phyloP scores from a whole-genome alignment of 2,113 vertebrate genomes.

The Neotoma lepida region DNA sequence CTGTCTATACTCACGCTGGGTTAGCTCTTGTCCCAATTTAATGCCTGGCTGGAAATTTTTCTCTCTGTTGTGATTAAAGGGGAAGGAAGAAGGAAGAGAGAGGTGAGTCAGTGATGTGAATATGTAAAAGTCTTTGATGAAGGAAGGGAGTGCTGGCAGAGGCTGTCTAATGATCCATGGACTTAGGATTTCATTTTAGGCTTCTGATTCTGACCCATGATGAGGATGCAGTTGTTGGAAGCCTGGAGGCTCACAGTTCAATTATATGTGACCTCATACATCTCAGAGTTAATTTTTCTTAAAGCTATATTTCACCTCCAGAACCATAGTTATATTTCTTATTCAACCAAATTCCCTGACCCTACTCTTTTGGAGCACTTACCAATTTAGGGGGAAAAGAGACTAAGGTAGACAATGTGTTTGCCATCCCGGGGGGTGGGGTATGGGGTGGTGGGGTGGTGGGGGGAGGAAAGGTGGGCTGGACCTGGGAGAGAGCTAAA shows the following conservation, averaged over 20 bases:
- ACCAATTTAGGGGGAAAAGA: background rate
- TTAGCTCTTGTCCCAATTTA: constrained; percentile 85
- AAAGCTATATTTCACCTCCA: background rate
- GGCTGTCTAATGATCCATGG: constrained; percentile 9
- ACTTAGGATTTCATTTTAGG: constrained; percentile 11
- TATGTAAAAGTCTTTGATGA: constrained; percentile 67
- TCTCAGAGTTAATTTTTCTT: constrained; percentile 20
- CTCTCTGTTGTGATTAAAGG: constrained; percentile 81
- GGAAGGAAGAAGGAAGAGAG: constrained; percentile 63
- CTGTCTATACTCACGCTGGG: constrained; percentile 75
- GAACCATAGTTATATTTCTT: constrained; percentile 2
- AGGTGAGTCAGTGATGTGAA: constrained; percentile 37
- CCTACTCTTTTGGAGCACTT: constrained; percentile 23
- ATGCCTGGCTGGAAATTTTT: constrained; percentile 82
- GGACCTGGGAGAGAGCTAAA: background rate
- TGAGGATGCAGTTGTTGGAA: background rate
- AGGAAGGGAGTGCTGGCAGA: constrained; percentile 10
- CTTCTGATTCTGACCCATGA: constrained; percentile 23
- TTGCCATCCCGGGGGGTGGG: background rate
- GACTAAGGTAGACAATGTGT: background rate
- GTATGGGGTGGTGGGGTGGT: no score
- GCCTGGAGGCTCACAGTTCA: constrained; percentile 8
- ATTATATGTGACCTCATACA: constrained; percentile 30
- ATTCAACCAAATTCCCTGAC: constrained; percentile 29
- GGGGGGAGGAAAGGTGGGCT: background rate